Evolutionary conservation across 1,140 invertebrate species (phyloP).

Genomic region (Sinella curviseta): DNA sequence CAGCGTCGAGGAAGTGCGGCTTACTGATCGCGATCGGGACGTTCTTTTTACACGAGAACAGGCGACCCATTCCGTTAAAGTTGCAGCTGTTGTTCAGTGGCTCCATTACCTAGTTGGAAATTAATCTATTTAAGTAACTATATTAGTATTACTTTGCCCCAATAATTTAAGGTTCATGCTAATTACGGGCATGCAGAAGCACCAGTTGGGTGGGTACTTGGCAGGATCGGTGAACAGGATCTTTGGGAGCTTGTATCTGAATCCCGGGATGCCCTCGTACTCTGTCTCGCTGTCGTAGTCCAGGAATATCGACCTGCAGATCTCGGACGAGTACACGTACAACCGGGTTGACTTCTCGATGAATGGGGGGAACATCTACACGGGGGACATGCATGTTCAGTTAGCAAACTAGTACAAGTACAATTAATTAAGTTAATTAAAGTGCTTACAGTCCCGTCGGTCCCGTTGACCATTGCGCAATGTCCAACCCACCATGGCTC

Average conservation of each 20-base stretch:
- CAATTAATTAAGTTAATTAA: too few species aligned
- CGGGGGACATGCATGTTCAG: not conserved
- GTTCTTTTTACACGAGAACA: conserved; percentile 3
- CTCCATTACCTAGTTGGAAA: not conserved
- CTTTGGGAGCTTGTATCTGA: not conserved
- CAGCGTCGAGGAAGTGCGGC: conserved; percentile 20
- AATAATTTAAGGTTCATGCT: not conserved
- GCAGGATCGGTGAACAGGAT: not conserved
- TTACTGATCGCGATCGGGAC: not conserved
- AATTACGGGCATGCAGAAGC: conserved; percentile 6
- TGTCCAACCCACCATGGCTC: conserved; percentile 14
- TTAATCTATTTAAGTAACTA: not conserved
- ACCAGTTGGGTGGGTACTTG: not conserved
- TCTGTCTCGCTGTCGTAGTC: not conserved
- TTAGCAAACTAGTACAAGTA: too few species aligned
- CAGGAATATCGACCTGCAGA: not conserved
- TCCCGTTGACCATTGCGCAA: conserved; percentile 5
- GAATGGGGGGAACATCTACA: conserved; percentile 14
- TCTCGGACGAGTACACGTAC: not conserved
- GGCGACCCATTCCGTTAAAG: not conserved
- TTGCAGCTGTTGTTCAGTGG: not conserved
- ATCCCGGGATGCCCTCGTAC: conserved; percentile 16
- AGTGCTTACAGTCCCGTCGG: conserved; percentile 11
- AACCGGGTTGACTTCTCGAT: not conserved
- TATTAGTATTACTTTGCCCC: too few species aligned